phyloP scores from a whole-genome alignment of 2,113 vertebrate species.

The Balaeniceps rex region DNA sequence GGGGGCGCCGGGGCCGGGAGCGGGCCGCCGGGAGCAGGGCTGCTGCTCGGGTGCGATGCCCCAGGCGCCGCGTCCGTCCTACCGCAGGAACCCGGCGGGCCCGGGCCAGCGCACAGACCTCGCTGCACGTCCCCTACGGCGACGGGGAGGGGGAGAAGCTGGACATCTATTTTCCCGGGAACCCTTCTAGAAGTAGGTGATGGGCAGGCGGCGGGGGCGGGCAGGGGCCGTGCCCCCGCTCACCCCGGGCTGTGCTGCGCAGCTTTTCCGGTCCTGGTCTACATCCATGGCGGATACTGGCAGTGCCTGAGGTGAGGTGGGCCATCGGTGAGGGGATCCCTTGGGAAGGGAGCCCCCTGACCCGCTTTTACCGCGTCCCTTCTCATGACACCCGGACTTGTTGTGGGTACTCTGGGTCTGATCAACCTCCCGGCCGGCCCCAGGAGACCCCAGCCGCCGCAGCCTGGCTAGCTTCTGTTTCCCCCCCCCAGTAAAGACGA shows the following conservation, averaged over 20 bases:
- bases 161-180: constrained; percentile 85
- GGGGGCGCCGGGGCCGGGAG: too few species aligned
- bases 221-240: not conserved
- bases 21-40: not conserved
- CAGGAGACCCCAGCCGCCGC: fast-evolving
- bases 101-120: constrained; percentile 55
- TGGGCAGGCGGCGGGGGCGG: fast-evolving
- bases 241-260: not conserved
- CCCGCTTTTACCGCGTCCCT: fast-evolving
- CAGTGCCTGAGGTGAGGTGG: constrained; percentile 85
- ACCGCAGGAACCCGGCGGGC: constrained; percentile 78
- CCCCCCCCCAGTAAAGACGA: constrained; percentile 81
- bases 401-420: not conserved
- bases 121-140: constrained; percentile 84
- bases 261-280: constrained; percentile 84
- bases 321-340: not conserved
- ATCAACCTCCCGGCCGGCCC: not conserved
- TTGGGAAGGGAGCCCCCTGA: not conserved
- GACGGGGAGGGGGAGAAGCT: constrained; percentile 77
- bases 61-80: too few species aligned
- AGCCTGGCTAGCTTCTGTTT: not conserved
- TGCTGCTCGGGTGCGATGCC: not conserved
- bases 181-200: constrained; percentile 65
- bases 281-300: constrained; percentile 94
- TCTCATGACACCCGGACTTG: not conserved